Evolutionary conservation across 1,140 invertebrate species (phyloP), one percentile per base, ranked within the genome.

Genomic region (Choristoneura fumiferana): DNA sequence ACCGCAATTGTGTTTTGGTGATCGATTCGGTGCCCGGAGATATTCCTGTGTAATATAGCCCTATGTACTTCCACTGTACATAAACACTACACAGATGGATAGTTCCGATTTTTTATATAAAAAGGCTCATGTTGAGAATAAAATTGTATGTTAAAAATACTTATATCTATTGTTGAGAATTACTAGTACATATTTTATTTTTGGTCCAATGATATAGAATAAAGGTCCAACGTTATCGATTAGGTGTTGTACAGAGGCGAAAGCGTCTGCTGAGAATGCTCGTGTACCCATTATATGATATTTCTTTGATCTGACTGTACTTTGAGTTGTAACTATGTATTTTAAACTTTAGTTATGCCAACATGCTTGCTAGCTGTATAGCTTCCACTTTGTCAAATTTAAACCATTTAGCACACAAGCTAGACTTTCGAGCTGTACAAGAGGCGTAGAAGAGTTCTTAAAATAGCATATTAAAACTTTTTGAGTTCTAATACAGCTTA

Each of bases 131-230:
- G 73, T 56, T 56, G 37, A 56, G 68, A 77, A 80, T 72, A 68
- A 70, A 74, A 69, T 76, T 72, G 69, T 78, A 75, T 76, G 73
- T 78, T 78, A 56, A 73, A 75, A 75, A 63, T 63, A 63, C 54
- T 71, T 72, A 81, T 84, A 83, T 84, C 61, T 74, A 78, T 77
- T 81, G 81, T 84, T 87, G 77, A 84, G 66, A 78, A 76, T 77
- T 81, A 75, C 67, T 76, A 73, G 80, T 84, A 84, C 37, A 39
- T 39, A 56, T 56, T 88, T 84, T 86, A 85, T 82, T 86, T 84
- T 81, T 84, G 78, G 81, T 84, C 76, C 78, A 78, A 72, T 76
- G 66, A 76, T 71, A 65, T 74, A 75, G 67, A 74, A 60, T 76
- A 81, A 39, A 59, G 79, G 76, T 78, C 82, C 79, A 86, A 82